Base-by-base conservation (phyloP, 2,888 invertebrate genomes). In the Parnassius mnemosyne region DNA sequence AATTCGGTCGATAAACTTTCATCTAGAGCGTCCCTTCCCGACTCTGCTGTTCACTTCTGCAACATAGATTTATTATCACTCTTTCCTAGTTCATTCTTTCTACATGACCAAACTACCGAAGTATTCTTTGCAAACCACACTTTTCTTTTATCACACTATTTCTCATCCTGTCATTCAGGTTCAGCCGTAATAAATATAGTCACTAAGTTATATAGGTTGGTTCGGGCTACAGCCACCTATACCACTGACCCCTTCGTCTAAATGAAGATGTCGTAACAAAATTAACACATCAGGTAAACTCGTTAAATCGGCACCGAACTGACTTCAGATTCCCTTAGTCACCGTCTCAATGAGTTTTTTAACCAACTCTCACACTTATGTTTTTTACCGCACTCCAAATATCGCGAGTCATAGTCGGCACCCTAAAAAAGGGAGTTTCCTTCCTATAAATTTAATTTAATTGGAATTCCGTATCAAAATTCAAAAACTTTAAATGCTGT, bases 241-340 rank as follows among this genome's bases (percentile, higher is more conserved):
- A 49, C 49, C 16, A 13, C n/a, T 16, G 11, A 53, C 9, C 13
- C 10, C 41, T 42, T 16, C 44, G 44, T n/a, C 13, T 55, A 74
- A 76, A 76, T 71, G 64, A 71, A 75, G 69, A 68, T 79, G 84
- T 82, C 82, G 81, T 66, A 65, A 69, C 58, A 62, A 71, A 83
- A 87, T 88, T 80, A 84, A 86, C 71, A 68, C 80, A 78, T 89
- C 88, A 85, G 75, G 72, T 73, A 72, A 71, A 65, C 80, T 86
- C 69, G 81, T 85, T 81, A 85, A 66, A 64, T 66, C 68, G 44
- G 53, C 57, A 63, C 66, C 68, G 63, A 61, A 71, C 75, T 70
- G 77, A 75, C 72, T 71, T 76, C 20, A 63, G 69, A 46, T 76
- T 69, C 70, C 65, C 55, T 69, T 9, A 79, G 83, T 86, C 87